Percentiles rank a stretch among this genome's conserved stretches.
These are phyloP conservation scores for Phortica variegata DNA, from an alignment of 1,140 invertebrate genomes.

Conservation along the genomic window DNA sequence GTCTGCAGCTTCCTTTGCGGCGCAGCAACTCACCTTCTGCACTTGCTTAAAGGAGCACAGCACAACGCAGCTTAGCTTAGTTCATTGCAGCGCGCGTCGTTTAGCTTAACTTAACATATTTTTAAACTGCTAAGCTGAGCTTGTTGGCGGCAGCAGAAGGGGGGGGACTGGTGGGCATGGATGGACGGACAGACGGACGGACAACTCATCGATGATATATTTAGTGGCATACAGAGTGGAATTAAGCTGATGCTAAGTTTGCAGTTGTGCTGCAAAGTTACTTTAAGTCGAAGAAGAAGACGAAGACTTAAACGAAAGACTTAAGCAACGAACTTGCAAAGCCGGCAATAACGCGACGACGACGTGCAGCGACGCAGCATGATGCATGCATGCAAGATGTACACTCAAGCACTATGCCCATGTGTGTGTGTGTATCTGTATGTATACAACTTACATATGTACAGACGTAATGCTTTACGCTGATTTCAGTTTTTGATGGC, in stretches of 20 bases:
- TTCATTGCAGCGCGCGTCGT: conserved; percentile 31
- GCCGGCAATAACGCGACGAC: conserved; percentile 32
- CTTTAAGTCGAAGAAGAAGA: no score
- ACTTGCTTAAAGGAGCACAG: no score
- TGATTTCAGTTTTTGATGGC: conserved; percentile 3
- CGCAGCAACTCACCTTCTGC: no score
- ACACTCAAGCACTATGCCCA: conserved; percentile 6
- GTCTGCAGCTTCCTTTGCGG: no score
- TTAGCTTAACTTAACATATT: conserved; percentile 54
- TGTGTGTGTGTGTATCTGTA: neutral
- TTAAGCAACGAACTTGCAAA: conserved; percentile 49
- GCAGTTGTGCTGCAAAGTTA: no score
- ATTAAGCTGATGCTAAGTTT: no score
- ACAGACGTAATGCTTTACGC: conserved; percentile 15
- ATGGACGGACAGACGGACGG: conserved; percentile 12
- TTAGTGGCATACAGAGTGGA: conserved; percentile 52
- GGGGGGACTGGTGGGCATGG: no score
- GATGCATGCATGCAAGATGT: conserved; percentile 21
- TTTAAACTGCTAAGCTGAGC: conserved; percentile 35
- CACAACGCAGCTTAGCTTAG: conserved; percentile 10
- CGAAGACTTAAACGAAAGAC: conserved; percentile 48
- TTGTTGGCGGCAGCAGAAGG: no score
- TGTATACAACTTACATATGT: conserved; percentile 3
- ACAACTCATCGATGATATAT: conserved; percentile 47
- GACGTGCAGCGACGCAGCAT: conserved; percentile 30